These are phyloP conservation scores for Polyommatus iphigenia DNA, from an alignment of 2,888 invertebrate species.

Conservation along the genomic window DNA sequence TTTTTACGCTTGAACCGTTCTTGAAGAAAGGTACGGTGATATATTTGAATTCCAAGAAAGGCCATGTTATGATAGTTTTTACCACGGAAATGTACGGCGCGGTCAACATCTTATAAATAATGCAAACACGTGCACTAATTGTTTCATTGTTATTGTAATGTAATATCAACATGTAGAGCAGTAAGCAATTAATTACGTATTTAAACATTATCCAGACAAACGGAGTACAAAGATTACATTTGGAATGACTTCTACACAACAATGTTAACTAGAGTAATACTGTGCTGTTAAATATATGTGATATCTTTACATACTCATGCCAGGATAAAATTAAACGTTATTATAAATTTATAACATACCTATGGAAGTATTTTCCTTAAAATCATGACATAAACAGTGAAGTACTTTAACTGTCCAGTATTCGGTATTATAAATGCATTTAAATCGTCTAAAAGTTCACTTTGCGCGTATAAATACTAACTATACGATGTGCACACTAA, in stretches of 20 bases:
- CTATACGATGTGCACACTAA: conserved; percentile 33
- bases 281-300: background rate
- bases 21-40: background rate
- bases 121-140: conserved; percentile 19
- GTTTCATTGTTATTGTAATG: conserved; percentile 10
- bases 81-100: background rate
- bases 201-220: background rate
- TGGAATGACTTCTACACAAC: background rate
- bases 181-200: background rate
- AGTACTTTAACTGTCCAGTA: background rate
- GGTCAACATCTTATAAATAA: background rate
- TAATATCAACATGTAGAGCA: conserved; percentile 7
- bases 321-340: background rate
- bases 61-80: background rate
- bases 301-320: background rate
- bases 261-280: background rate
- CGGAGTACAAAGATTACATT: background rate
- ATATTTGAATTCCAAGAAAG: background rate
- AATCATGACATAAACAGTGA: background rate
- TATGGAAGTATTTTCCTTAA: background rate
- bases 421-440: background rate
- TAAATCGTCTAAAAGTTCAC: conserved; percentile 9
- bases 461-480: conserved; percentile 1
- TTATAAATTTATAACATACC: background rate
- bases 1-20: background rate